phyloP scores from a whole-genome alignment of 1,140 invertebrate species.

The Microplitis mediator region DNA sequence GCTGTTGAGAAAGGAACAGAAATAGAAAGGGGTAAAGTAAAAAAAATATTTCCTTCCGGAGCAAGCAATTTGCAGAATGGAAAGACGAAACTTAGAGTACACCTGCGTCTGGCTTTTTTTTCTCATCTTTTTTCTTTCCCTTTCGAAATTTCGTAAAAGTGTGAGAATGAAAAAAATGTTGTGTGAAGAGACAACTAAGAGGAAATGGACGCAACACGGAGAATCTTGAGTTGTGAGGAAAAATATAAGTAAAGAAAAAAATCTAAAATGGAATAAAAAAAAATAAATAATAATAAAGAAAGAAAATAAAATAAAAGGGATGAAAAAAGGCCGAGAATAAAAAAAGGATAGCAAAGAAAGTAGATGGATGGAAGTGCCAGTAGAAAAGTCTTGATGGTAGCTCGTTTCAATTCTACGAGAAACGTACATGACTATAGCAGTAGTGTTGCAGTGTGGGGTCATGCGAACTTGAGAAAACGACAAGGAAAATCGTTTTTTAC shows the following conservation, averaged over 20 bases:
- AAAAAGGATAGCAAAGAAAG: background rate
- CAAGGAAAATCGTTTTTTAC: background rate
- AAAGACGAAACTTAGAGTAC: background rate
- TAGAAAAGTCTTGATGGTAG: conserved; percentile 6
- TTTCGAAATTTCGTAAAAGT: background rate
- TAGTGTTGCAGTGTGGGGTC: background rate
- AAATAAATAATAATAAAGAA: background rate
- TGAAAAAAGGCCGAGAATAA: too few species aligned
- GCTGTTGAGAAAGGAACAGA: background rate
- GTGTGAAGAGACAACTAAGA: background rate
- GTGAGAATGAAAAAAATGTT: background rate
- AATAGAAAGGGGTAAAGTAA: background rate
- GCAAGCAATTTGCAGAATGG: conserved; percentile 6
- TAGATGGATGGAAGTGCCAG: conserved; percentile 7
- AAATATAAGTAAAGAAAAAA: conserved; percentile 3
- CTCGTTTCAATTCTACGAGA: conserved; percentile 4
- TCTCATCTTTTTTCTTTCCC: background rate
- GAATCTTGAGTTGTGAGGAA: conserved; percentile 5
- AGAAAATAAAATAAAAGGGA: too few species aligned
- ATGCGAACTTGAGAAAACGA: background rate
- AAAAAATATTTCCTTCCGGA: background rate
- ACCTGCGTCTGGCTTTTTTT: background rate
- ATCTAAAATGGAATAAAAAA: background rate
- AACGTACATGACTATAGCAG: background rate
- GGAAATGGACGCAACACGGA: background rate